Percentiles rank a stretch among this genome's conserved stretches.
Conservation (phyloP, 2,888 invertebrate genomes). For the Cepaea hortensis region DNA sequence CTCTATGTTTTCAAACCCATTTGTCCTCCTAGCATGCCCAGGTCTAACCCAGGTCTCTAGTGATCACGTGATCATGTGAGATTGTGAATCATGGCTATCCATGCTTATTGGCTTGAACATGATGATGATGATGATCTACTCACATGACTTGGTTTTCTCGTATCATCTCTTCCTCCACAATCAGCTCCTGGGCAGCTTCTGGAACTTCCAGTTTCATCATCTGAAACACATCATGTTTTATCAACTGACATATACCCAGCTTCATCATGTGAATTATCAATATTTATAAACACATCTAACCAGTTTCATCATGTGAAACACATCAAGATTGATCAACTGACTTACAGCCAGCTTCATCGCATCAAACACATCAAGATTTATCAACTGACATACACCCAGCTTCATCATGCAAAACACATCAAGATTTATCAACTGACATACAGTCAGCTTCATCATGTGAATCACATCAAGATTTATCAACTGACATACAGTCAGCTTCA, state of each 20-base stretch:
- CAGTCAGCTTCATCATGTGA: background rate
- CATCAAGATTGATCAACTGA: background rate
- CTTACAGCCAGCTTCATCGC: background rate
- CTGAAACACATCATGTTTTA: constrained; percentile 9
- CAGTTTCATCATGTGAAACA: background rate
- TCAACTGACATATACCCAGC: background rate
- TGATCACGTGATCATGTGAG: no score
- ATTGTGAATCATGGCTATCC: no score
- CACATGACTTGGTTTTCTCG: constrained; percentile 70
- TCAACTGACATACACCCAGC: no score
- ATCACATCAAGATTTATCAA: background rate
- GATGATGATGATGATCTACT: constrained; percentile 52
- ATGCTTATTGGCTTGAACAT: no score
- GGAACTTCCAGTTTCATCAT: constrained; percentile 74
- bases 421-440: background rate
- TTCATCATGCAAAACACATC: no score
- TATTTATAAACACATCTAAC: background rate
- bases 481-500: background rate
- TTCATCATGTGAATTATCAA: no score
- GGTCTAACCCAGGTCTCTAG: no score
- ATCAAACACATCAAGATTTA: no score
- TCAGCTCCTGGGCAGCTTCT: constrained; percentile 72
- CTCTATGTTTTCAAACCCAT: no score
- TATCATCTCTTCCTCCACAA: constrained; percentile 72
- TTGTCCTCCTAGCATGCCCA: no score